These are phyloP conservation scores for Sminthurides bifidus DNA, from an alignment of 1,140 invertebrate species.

Conservation along the genomic window DNA sequence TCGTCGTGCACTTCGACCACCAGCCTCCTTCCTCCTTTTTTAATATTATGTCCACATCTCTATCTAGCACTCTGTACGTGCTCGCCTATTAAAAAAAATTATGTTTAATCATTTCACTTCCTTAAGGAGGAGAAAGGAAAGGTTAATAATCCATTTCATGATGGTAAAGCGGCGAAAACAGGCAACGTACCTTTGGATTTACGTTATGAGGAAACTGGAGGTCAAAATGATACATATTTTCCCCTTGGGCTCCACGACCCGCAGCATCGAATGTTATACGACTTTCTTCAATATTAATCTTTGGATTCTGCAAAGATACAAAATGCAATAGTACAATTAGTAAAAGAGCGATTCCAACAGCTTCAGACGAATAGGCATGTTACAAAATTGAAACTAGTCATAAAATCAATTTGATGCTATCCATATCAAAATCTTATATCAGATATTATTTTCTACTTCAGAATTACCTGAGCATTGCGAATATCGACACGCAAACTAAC, in stretches of 20 bases:
- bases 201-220: slow-evolving; percentile 50
- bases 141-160: not conserved
- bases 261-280: slow-evolving; percentile 35
- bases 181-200: slow-evolving; percentile 53
- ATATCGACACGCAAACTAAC: slow-evolving; percentile 71
- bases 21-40: slow-evolving; percentile 55
- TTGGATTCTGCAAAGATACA: slow-evolving; percentile 34
- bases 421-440: not conserved
- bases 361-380: too few species aligned
- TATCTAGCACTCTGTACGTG: slow-evolving; percentile 52
- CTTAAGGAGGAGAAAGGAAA: not conserved
- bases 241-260: not conserved
- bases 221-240: slow-evolving; percentile 49
- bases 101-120: not conserved
- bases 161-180: slow-evolving; percentile 20
- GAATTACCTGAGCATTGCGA: slow-evolving; percentile 58
- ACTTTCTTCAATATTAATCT: slow-evolving; percentile 36
- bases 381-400: not conserved
- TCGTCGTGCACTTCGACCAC: slow-evolving; percentile 69
- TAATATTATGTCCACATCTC: slow-evolving; percentile 62
- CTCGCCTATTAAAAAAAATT: slow-evolving; percentile 35
- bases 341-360: too few species aligned
- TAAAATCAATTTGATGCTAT: not conserved
- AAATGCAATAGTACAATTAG: too few species aligned
- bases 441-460: not conserved